A percentile compares a stretch with the other conserved stretches of the same genome.
Evolutionary conservation across 92 coral and sea anemone species (phyloP).

Genomic region (Porites cylindrica): DNA sequence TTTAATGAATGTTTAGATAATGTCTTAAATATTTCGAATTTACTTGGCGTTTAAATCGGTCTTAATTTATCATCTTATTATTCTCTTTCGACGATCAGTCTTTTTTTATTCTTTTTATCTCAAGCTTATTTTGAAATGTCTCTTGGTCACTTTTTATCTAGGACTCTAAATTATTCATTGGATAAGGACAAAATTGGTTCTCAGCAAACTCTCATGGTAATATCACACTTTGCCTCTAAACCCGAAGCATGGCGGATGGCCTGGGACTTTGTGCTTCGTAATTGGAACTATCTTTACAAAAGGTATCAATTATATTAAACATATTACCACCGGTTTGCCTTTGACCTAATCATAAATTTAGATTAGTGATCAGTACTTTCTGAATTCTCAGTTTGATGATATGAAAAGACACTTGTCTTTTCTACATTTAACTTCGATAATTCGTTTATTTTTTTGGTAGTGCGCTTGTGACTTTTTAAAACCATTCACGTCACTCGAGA

Average conservation of each 20-base stretch:
- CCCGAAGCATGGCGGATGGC: constrained; percentile 66
- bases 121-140: background rate
- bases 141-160: background rate
- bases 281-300: constrained; percentile 61
- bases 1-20: too few species aligned
- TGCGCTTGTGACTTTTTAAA: too few species aligned
- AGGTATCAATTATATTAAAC: constrained; percentile 45
- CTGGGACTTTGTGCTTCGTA: constrained; percentile 68
- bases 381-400: too few species aligned
- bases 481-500: too few species aligned
- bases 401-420: too few species aligned
- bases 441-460: too few species aligned
- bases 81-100: background rate
- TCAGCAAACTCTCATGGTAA: constrained; percentile 74
- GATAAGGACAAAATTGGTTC: constrained; percentile 57
- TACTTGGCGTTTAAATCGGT: too few species aligned
- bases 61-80: too few species aligned
- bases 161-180: constrained; percentile 61
- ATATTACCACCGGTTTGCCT: background rate
- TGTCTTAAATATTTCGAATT: too few species aligned
- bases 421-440: too few species aligned
- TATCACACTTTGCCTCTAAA: constrained; percentile 62
- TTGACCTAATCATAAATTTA: background rate
- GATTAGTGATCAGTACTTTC: background rate
- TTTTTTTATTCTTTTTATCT: background rate